Evolutionary conservation across 2,888 invertebrate species (phyloP).

Genomic region (Stenichneumon culpator): DNA sequence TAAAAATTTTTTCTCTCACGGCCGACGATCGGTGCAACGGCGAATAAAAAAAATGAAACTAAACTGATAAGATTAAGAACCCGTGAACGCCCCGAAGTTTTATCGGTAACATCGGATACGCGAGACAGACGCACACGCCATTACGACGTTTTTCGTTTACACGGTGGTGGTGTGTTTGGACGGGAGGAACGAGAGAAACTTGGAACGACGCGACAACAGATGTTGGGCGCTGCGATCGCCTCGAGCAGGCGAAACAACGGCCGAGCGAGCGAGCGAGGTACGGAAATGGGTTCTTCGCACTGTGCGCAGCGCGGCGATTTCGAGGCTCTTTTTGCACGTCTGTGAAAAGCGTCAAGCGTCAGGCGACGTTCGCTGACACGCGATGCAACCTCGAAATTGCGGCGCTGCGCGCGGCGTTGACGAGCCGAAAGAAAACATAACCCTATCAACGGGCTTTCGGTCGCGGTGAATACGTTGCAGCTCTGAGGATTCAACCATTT

Average conservation of each 20-base stretch:
- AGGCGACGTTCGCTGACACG: neutral
- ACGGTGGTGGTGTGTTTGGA: slow-evolving; percentile 27
- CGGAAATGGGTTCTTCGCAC: neutral
- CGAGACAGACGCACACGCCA: slow-evolving; percentile 82
- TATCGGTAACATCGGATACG: slow-evolving; percentile 78
- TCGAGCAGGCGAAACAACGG: slow-evolving; percentile 2
- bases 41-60: neutral
- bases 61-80: slow-evolving; percentile 1
- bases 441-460: slow-evolving; percentile 22
- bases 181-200: slow-evolving; percentile 29
- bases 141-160: slow-evolving; percentile 73
- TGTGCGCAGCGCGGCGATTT: neutral
- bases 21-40: neutral
- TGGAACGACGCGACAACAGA: slow-evolving; percentile 14
- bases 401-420: neutral
- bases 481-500: neutral
- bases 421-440: neutral
- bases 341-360: neutral
- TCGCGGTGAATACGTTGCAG: slow-evolving; percentile 2
- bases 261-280: neutral
- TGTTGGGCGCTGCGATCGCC: slow-evolving; percentile 1
- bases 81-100: slow-evolving; percentile 63
- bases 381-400: neutral
- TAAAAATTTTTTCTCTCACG: neutral
- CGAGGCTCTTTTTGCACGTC: neutral